phyloP scores from a whole-genome alignment of 2,113 vertebrate genomes.

The Plestiodon gilberti region DNA sequence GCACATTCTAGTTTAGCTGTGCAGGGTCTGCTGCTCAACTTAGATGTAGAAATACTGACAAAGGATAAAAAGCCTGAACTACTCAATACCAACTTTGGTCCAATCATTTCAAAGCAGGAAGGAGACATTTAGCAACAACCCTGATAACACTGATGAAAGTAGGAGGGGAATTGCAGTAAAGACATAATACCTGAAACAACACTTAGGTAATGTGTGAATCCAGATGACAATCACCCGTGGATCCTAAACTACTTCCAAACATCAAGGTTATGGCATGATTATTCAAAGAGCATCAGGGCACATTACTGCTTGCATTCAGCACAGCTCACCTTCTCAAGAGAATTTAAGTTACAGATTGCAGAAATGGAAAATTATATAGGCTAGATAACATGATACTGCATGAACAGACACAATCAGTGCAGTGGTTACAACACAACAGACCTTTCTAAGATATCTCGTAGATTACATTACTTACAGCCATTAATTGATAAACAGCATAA shows the following conservation, averaged over 20 bases:
- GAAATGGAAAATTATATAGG: slow-evolving; percentile 12
- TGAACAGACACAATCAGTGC: background rate
- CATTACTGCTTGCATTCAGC: too few relatives aligned
- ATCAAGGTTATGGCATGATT: too few relatives aligned
- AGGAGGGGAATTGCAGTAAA: background rate
- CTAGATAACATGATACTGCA: background rate
- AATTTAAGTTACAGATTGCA: background rate
- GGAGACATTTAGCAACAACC: background rate
- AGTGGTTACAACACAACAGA: slow-evolving; percentile 4
- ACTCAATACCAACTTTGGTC: background rate
- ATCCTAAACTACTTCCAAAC: background rate
- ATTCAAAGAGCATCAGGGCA: background rate
- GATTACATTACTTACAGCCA: background rate
- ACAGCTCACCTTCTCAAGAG: background rate
- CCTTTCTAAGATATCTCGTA: background rate
- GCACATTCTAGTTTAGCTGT: background rate
- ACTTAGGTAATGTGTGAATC: background rate
- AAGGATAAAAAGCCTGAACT: background rate
- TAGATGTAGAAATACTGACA: background rate
- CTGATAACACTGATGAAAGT: background rate
- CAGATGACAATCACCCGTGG: background rate
- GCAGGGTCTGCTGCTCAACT: background rate
- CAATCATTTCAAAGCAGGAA: background rate
- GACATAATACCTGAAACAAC: background rate
- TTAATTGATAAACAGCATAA: background rate